phyloP scores from a whole-genome alignment of 2,888 invertebrate genomes.

The Aporophyla lueneburgensis region DNA sequence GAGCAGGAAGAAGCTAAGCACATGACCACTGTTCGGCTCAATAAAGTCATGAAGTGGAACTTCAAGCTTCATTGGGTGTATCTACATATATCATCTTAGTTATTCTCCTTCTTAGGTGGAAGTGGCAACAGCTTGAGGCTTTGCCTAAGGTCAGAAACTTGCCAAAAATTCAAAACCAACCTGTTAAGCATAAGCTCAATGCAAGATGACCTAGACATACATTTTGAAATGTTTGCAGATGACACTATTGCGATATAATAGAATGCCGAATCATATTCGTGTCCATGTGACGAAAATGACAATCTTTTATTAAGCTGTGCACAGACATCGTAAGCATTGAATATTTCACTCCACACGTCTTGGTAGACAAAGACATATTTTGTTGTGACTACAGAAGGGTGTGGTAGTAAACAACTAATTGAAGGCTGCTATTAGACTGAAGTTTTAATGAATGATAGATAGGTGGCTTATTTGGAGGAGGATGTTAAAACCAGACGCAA shows the following conservation, averaged over 20 bases:
- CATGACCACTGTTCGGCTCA: constrained; percentile 22
- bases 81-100: constrained; percentile 16
- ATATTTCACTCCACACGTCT: neutral
- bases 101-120: constrained; percentile 13
- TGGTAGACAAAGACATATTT: constrained; percentile 10
- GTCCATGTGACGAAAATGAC: constrained; percentile 54
- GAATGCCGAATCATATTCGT: constrained; percentile 45
- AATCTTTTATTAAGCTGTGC: constrained; percentile 13
- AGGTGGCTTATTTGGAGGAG: neutral
- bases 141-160: neutral
- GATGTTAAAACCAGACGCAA: neutral
- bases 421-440: neutral
- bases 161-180: constrained; percentile 12
- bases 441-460: neutral
- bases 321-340: neutral
- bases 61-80: constrained; percentile 40
- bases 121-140: neutral
- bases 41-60: constrained; percentile 47
- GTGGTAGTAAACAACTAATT: neutral
- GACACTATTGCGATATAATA: constrained; percentile 55
- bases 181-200: constrained; percentile 5
- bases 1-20: constrained; percentile 43
- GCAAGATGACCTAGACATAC: constrained; percentile 66
- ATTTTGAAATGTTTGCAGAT: constrained; percentile 57
- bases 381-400: neutral